Evolutionary conservation across 1,140 invertebrate genomes (phyloP), one percentile per base, ranked within the genome.

Genomic region (Drosophila pachea): DNA sequence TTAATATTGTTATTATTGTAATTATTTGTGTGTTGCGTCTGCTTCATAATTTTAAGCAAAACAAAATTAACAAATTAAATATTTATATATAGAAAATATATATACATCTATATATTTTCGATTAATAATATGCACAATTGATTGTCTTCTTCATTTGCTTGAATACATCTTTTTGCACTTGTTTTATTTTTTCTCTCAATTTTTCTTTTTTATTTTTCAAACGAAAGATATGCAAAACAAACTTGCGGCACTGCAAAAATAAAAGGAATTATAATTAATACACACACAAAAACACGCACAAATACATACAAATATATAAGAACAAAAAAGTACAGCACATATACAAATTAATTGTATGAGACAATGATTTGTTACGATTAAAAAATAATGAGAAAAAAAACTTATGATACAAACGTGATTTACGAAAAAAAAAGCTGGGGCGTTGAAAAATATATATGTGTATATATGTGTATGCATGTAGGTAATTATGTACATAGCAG

Each of bases 1-100:
- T 67, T 69, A 69, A 65, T 76, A 64, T 61, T 73, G 61, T 79
- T 74, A 38, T 79, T 78, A 65, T 78, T 76, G 52, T 76, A 67
- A 49, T 78, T 66, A 63, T 71, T 63, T 68, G 72, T 73, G 63
- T 73, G 54, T 72, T 75, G 73, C 59, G 69, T 75, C 64, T 75
- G 73, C 73, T 75, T 75, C 69, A 75, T 74, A 74, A 66, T 74
- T 72, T 71, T 35, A 62, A 55, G 43, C 43, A 67, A 61, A 72
- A 73, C 35, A 45, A 72, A 38, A 71, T 49, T 8, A 67, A 40
- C 35, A 54, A 66, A 61, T 11, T 38, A 56, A 56, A 33, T 68
- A 62, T 61, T 11, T 35, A 16, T 68, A 9, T 54, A 35, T 12
- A 31, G 40, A 33, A 60, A 14, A 47, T 60, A 68, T 42, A 40